Base-by-base conservation (phyloP, 2,888 invertebrate species). In the Ectobius pallidus region DNA sequence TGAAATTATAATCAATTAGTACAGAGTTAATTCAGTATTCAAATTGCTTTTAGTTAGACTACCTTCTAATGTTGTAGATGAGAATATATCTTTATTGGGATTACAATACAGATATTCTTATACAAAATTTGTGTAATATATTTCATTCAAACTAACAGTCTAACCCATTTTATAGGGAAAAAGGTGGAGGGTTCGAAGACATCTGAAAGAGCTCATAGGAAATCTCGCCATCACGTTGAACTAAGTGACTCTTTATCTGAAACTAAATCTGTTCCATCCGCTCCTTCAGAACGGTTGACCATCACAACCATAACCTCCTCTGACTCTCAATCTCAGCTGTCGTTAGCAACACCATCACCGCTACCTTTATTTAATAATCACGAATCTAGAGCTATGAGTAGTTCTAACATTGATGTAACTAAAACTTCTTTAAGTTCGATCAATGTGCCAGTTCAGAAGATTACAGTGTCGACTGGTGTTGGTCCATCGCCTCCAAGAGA, bases 401-500 rank as follows among this genome's bases (percentile, higher is more conserved):
- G 34, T 32, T 34, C 20, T 25, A 34, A 20, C 9, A 34, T 32
- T 7, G 39, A 49, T n/a, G 44, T 61, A 20, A 52, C 46, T 16
- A 46, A 42, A 27, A 27, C 16, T 34, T 20, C 52, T 25, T 16
- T 34, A 14, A 32, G 30, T 34, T 61, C 62, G 16, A 14, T 34
- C 22, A 34, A 52, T 14, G 52, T 18, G 18, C 11, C 18, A 42
- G 58, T 42, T 4, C 25, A 44, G n/a, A 72, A 42, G 30, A 63
- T 20, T 75, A 83, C 85, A 77, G 84, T 84, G 68, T 88, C 90
- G 0, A 89, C 88, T 2, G 88, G 86, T n/a, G 89, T 88, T 76
- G 90, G 89, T 1, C 86, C 88, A 27, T 89, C 90, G 0, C 89
- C 90, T 6, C 88, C 89, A 1, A 82, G 84, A 74, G 88, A 88